Percentiles rank a stretch among this genome's conserved stretches.
phyloP scores from a whole-genome alignment of 2,888 invertebrate genomes.

The Eurytoma adleriae region DNA sequence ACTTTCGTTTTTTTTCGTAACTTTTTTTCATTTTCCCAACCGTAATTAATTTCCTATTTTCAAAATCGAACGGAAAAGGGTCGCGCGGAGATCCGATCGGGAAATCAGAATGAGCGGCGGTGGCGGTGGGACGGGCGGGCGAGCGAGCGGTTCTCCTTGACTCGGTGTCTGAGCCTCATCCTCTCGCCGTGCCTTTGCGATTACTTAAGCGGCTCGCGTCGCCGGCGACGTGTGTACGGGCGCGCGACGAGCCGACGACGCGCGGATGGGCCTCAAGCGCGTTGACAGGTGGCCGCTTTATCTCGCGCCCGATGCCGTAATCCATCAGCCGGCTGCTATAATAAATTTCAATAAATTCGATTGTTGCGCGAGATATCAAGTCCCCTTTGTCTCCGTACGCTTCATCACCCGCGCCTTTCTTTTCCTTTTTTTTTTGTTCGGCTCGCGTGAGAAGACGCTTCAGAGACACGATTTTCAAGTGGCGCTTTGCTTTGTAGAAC shows the following conservation, averaged over 20 bases:
- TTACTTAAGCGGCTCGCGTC: slow-evolving; percentile 36
- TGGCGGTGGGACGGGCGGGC: not conserved
- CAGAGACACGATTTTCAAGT: no score
- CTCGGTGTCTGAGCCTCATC: slow-evolving; percentile 41
- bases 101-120: no score
- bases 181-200: slow-evolving; percentile 48
- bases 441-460: not conserved
- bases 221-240: not conserved
- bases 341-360: slow-evolving; percentile 46
- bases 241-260: not conserved
- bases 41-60: no score
- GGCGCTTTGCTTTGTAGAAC: no score
- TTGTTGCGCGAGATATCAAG: slow-evolving; percentile 28
- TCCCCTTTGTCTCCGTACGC: no score
- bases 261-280: not conserved
- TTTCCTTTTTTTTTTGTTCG: not conserved
- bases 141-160: slow-evolving; percentile 54
- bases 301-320: slow-evolving; percentile 27
- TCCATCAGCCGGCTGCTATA: not conserved
- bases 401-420: not conserved
- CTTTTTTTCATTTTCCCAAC: no score
- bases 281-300: slow-evolving; percentile 32
- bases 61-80: no score
- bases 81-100: no score
- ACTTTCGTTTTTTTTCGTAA: no score